Evolutionary conservation across 2,797 vertebrate species (phyloP), one percentile per base, ranked within the genome.

Genomic region (Betta splendens): DNA sequence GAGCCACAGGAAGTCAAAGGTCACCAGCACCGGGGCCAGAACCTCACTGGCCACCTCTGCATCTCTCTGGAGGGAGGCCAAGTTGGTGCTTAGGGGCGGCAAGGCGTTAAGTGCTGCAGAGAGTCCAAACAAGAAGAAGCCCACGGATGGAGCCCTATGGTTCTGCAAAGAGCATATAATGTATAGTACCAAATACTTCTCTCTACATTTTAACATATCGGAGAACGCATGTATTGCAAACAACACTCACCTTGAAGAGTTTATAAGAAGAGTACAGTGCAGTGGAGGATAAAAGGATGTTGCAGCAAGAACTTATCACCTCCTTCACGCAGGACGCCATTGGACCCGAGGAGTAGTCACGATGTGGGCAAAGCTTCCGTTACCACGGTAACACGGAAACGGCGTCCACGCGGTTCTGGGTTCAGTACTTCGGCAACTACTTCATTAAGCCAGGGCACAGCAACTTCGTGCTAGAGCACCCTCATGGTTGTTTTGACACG

Each of bases 1-100:
- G 39, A 93, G 84, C 90, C 92, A 93, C 49, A 93, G 80, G 60
- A 90, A 90, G 40, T 89, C 90, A 17, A 91, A 93, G 25, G 91
- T 84, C 23, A 88, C 72, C 48, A 93, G 71, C 0, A 66, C 80
- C 0, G 91, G 87, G 31, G 88, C 84, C 50, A 93, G 61, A 25
- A 89, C 69, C 50, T 89, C 81, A 0, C 73, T 61, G 0, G 83
- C 82, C 91, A 88, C 91, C 61, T 88, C 82, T 26, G 78, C 58
- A 9, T 92, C 88, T n/a, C 50, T 81, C 77, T 81, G 87, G 12
- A 90, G 9, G 8, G 73, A 65, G 1, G n/a, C 15, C 16, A 88
- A 29, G 45, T 56, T 17, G 1, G 77, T 59, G 61, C 64, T 64
- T 46, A 60, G 83, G 40, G 73, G 42, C 32, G 53, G 77, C 1